These are phyloP conservation scores for Panopea generosa DNA, from an alignment of 2,888 invertebrate genomes.

Conservation along the genomic window DNA sequence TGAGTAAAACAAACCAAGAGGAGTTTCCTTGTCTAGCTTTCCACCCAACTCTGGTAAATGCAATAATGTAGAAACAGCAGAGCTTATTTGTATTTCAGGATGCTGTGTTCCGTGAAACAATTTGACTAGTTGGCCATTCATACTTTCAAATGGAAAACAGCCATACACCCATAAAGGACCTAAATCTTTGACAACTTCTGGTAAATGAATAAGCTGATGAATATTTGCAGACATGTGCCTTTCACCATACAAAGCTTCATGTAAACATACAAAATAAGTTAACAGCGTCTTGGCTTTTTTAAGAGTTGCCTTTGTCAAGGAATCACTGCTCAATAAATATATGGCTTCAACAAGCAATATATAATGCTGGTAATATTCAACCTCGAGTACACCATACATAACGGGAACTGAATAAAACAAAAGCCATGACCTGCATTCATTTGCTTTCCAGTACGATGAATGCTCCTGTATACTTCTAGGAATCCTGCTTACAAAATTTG, in stretches of 20 bases:
- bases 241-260: constrained; percentile 45
- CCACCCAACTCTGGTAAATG: constrained; percentile 24
- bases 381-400: constrained; percentile 38
- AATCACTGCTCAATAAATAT: constrained; percentile 41
- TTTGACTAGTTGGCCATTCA: constrained; percentile 46
- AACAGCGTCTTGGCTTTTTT: constrained; percentile 36
- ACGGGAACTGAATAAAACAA: constrained; percentile 48
- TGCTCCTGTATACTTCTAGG: constrained; percentile 48
- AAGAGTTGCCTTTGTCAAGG: constrained; percentile 26
- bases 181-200: constrained; percentile 31
- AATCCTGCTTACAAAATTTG: constrained; percentile 37
- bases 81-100: constrained; percentile 45
- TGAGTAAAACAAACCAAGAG: constrained; percentile 10
- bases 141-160: constrained; percentile 57
- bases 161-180: constrained; percentile 55
- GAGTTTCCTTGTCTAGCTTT: constrained; percentile 10
- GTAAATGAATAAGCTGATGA: constrained; percentile 49
- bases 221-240: constrained; percentile 54
- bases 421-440: constrained; percentile 52
- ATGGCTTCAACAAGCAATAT: constrained; percentile 48
- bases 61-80: constrained; percentile 42
- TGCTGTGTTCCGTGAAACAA: constrained; percentile 50
- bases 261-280: constrained; percentile 35
- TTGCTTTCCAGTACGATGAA: constrained; percentile 49
- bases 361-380: constrained; percentile 38